phyloP scores from a whole-genome alignment of 2,113 vertebrate species.

The Sinocyclocheilus anshuiensis region DNA sequence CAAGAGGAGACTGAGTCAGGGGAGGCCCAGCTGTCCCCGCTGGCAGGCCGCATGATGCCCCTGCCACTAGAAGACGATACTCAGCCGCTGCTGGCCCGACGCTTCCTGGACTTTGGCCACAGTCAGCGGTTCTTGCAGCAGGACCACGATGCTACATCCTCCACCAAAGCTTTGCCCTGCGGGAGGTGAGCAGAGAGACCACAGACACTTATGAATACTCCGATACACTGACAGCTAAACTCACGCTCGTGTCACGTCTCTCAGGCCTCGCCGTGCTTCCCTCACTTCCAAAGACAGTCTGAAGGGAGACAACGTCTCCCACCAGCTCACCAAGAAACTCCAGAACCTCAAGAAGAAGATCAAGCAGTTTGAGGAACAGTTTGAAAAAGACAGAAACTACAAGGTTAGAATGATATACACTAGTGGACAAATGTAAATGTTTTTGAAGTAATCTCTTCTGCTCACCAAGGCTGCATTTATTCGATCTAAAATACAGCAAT shows the following conservation, averaged over 20 bases:
- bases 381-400: slow-evolving; percentile 93
- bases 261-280: slow-evolving; percentile 89
- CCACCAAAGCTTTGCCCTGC: slow-evolving; percentile 86
- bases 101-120: slow-evolving; percentile 92
- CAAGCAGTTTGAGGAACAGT: slow-evolving; percentile 96
- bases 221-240: not conserved
- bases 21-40: slow-evolving; percentile 93
- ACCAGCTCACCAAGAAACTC: slow-evolving; percentile 94
- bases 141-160: slow-evolving; percentile 82
- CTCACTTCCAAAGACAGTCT: slow-evolving; percentile 91
- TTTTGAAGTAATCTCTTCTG: too few species aligned
- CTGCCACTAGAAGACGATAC: slow-evolving; percentile 86
- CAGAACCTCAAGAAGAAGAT: slow-evolving; percentile 94
- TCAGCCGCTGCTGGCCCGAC: slow-evolving; percentile 84
- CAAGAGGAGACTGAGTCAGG: slow-evolving; percentile 91
- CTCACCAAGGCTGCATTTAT: too few species aligned
- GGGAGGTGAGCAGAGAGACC: slow-evolving; percentile 75
- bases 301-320: slow-evolving; percentile 86
- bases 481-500: too few species aligned
- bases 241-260: slow-evolving; percentile 33
- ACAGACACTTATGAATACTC: not conserved
- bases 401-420: slow-evolving; percentile 74
- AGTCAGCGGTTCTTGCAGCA: slow-evolving; percentile 93
- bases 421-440: not conserved
- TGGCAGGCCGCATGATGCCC: slow-evolving; percentile 93